Base-by-base conservation (phyloP, 2,797 vertebrate species). In the Fistularia tabacaria region DNA sequence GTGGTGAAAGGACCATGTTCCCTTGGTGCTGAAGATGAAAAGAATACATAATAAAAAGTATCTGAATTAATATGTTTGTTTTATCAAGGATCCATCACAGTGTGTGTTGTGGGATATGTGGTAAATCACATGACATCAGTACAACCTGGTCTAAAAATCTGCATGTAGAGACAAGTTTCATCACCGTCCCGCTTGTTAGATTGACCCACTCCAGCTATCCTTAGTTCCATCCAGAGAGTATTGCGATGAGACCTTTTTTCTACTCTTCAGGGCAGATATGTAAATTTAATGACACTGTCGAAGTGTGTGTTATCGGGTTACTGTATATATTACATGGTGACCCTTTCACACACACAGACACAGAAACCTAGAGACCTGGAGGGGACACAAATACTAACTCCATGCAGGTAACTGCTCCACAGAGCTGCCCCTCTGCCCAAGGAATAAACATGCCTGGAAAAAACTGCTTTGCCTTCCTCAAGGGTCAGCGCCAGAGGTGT, bases 201-300 rank as follows among this genome's bases (percentile, higher is more conserved):
- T 61, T 51, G 36, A 13, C 40, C 38, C 25, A 61, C 59, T 79
- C 37, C 49, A 36, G 7, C 0, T 0, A 14, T 52, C 36, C 67
- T 64, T 48, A 44, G 10, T 66, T 47, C 44, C 48, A 54, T 56
- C 50, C 41, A 45, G 9, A 58, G 45, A 53, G 63, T 39, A 54
- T 36, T 70, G 67, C 71, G 66, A 66, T 72, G n/a, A n/a, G n/a
- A n/a, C n/a, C n/a, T 78, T 74, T 85, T 86, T 76, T 76, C 78
- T 80, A 65, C 66, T 81, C 79, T 73, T 62, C 62, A 9, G 68
- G 54, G 62, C 46, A 77, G 71, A 86, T 87, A 91, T 93, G 88
- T 90, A 93, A 93, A 88, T 90, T 93, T 93, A 92, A 93, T 93
- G 90, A 91, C 82, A 66, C 87, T 82, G 87, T 86, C 81, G 82